Base-by-base conservation (phyloP, 2,113 vertebrate species). In the Cololabis saira region DNA sequence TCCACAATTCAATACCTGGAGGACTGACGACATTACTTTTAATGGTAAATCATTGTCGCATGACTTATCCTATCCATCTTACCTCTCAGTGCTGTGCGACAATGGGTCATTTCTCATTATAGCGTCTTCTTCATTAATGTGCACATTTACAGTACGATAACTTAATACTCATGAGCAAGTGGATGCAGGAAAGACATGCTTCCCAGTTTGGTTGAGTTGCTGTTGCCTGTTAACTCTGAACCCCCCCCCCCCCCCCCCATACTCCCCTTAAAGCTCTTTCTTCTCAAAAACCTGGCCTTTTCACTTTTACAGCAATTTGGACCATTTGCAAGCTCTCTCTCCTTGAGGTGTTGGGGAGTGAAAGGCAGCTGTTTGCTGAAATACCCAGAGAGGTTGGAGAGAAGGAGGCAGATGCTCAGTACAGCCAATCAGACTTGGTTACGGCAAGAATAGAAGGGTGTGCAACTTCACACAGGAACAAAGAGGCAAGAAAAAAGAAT, bases 1-100 rank as follows among this genome's bases (percentile, higher is more conserved):
- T 94, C 92, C 84, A 78, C 87, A 90, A 89, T 91, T 91, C 90
- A 93, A 93, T 93, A 91, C 89, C 89, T 85, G 69, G 74, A 67
- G 74, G 76, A 83, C 89, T 90, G 90, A 93, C 90, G 90, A 91
- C 89, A 92, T 81, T 88, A 74, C 80, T 86, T 90, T 93, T 90
- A 93, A 90, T 91, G 91, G 85, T 87, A 87, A 90, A 90, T 89
- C 90, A 85, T 74, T 60, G 82, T 67, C 76, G 50, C 61, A 22
- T 78, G 77, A 67, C 74, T 70, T 75, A 61, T 74, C 67, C 64
- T 56, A 77, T 86, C 75, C 61, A 84, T 83, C 80, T 66, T n/a
- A 15, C 6, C 67, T 69, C 62, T 65, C 71, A 49, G 19, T 67
- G 27, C 54, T 24, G 50, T 45, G 33, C 17, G 5, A 60, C 44